Conservation (phyloP, 2,888 invertebrate genomes). For the Hermaeophaga mercurialis region DNA sequence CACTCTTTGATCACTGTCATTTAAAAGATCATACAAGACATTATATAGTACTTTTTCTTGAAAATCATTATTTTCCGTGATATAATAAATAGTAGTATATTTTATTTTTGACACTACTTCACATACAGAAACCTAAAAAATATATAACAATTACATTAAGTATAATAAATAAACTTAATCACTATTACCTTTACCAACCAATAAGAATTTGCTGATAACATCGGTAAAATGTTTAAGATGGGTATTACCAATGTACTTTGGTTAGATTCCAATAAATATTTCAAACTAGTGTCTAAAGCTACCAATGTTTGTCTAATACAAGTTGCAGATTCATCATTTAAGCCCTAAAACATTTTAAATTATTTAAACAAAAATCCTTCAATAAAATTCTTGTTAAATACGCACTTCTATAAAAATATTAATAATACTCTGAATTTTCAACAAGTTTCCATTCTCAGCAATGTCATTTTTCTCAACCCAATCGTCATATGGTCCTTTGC, state of each 20-base stretch:
- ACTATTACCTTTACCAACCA: conserved; percentile 80
- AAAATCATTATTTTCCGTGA: conserved; percentile 60
- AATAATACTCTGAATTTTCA: conserved; percentile 29
- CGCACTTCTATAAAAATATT: conserved; percentile 40
- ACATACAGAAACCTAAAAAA: conserved; percentile 65
- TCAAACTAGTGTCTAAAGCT: conserved; percentile 65
- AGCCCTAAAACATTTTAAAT: conserved; percentile 62
- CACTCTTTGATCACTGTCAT: conserved; percentile 79
- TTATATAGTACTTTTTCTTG: conserved; percentile 66
- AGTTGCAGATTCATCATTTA: conserved; percentile 76
- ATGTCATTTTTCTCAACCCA: conserved; percentile 57
- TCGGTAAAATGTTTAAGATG: conserved; percentile 67
- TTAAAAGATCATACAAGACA: conserved; percentile 68
- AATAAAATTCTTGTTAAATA: background rate
- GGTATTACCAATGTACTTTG: conserved; percentile 63
- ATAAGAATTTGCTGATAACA: conserved; percentile 74
- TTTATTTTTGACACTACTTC: conserved; percentile 67
- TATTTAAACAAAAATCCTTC: background rate
- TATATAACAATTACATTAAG: background rate
- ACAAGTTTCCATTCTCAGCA: conserved; percentile 23
- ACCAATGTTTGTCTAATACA: conserved; percentile 74
- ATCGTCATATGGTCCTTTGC: conserved; percentile 62
- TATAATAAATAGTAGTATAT: conserved; percentile 63
- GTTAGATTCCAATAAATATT: conserved; percentile 66
- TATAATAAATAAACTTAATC: conserved; percentile 1